phyloP scores from a whole-genome alignment of 2,113 vertebrate genomes.

The Thryonomys swinderianus region DNA sequence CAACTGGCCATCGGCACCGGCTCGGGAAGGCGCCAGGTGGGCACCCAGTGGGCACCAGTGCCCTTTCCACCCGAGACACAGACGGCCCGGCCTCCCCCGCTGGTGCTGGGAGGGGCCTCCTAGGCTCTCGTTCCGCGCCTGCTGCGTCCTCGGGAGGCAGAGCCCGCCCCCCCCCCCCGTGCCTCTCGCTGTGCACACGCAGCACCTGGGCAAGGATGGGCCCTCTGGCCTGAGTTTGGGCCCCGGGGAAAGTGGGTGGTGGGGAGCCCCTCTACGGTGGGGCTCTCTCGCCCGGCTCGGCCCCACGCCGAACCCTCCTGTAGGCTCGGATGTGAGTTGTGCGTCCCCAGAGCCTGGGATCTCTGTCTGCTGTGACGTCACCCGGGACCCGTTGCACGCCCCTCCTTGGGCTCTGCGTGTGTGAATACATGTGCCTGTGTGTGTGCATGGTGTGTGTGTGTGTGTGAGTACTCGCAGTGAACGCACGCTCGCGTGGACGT shows the following conservation, averaged over 20 bases:
- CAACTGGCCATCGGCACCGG: neutral
- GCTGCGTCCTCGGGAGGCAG: neutral
- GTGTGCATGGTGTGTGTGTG: too few species aligned
- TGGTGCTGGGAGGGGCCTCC: neutral
- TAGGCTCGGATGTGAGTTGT: too few species aligned
- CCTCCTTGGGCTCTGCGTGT: neutral
- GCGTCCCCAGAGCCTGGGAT: too few species aligned
- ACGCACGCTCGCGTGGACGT: accelerated
- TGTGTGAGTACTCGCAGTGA: neutral
- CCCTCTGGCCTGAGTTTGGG: too few species aligned
- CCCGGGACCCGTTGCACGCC: neutral
- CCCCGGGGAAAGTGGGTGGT: too few species aligned
- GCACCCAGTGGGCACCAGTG: neutral
- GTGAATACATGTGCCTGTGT: neutral
- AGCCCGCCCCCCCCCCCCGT: neutral
- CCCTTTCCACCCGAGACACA: neutral
- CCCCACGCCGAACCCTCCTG: neutral
- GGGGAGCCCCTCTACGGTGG: too few species aligned
- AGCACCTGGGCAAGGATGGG: neutral
- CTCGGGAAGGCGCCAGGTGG: too few species aligned
- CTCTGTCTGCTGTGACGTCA: neutral
- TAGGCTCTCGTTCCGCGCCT: neutral
- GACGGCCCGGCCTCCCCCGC: neutral
- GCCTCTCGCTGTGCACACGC: neutral
- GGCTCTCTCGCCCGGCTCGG: neutral